Evolutionary conservation across 1,140 invertebrate species (phyloP), one percentile per base, ranked within the genome.

Genomic region (Saccostrea glomerata): DNA sequence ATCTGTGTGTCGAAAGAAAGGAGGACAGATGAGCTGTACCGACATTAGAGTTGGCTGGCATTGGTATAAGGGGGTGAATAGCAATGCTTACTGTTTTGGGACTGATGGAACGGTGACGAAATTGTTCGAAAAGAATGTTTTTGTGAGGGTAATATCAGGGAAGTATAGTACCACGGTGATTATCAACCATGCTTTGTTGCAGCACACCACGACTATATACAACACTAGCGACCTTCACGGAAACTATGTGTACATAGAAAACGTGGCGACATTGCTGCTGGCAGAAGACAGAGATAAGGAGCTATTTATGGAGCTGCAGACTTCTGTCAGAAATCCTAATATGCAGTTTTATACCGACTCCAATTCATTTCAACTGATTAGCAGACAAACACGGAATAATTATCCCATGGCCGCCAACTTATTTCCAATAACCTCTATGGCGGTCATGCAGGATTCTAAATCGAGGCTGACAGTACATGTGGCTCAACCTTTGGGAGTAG

Each of bases 381-480:
- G 85, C 12, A 73, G 93, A 30, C 90, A 91, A 15, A 97, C 97
- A 90, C 96, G 97, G 88, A 95, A 96, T 0, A 98, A 99, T 95
- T 94, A 99, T n/a, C 98, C 98, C 0, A 93, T 98, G 0, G 98
- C 99, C 96, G 98, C 97, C 0, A 99, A 99, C 95, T 99, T 97
- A 94, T 99, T 99, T 96, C 99, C 99, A 25, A 96, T 99, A 94
- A 97, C 98, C 11, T 96, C 97, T 5, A 96, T 97, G 86, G 97
- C 97, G 0, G 99, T 97, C 92, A 97, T 99, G 88, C 97, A 99
- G 95, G 98, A 93, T 70, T 66, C 90, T 1, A 40, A 60, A 9
- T 85, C 73, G n/a, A 87, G 94, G 1, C 82, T 94, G 70, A 91
- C 91, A n/a, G 36, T 94, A 30, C 89, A 93, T 58, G 84, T 90